Base-by-base conservation (phyloP, 2,797 vertebrate species). In the Harpagifer antarcticus region DNA sequence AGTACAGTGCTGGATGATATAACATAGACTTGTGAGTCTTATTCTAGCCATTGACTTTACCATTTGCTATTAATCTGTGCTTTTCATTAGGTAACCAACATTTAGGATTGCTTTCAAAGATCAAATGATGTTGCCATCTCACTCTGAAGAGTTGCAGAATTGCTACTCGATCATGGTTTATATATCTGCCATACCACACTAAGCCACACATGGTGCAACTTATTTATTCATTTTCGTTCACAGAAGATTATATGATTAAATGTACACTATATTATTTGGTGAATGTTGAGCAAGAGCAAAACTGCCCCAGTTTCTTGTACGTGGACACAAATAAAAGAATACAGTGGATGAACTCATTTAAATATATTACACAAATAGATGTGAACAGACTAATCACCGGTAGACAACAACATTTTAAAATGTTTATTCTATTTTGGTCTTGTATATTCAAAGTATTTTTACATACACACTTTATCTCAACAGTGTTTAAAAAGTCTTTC, bases 351-450 rank as follows among this genome's bases (percentile, higher is more conserved):
- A 23, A 79, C 14, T 67, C 11, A 59, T 72, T 66, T 20, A 23
- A 58, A 63, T 54, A 43, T 43, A 44, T 74, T 43, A 17, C 9
- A 65, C 63, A 44, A 45, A 57, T 49, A 64, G 17, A 59, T 64
- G 15, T 49, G 1, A 54, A 55, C 10, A 68, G 11, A 57, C n/a
- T 64, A 72, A 82, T 68, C n/a, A 85, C 16, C 9, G 57, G 44
- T 20, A 71, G 55, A 78, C 57, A 52, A 72, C 57, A 52, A 72
- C 74, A 31, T 71, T 79, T 88, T 89, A 81, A 90, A 93, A 83
- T 61, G 79, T 94, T 93, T 94, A 93, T 92, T 94, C 80, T 82
- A 67, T 88, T 88, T 79, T 83, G 62, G 62, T 84, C 49, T 64
- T 73, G 27, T 71, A 68, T 8, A 16, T 64, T 86, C 50, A 12